Percentiles rank a stretch among this genome's conserved stretches.
Evolutionary conservation across 2,113 vertebrate species (phyloP).

Genomic region (Calyptomena viridis): DNA sequence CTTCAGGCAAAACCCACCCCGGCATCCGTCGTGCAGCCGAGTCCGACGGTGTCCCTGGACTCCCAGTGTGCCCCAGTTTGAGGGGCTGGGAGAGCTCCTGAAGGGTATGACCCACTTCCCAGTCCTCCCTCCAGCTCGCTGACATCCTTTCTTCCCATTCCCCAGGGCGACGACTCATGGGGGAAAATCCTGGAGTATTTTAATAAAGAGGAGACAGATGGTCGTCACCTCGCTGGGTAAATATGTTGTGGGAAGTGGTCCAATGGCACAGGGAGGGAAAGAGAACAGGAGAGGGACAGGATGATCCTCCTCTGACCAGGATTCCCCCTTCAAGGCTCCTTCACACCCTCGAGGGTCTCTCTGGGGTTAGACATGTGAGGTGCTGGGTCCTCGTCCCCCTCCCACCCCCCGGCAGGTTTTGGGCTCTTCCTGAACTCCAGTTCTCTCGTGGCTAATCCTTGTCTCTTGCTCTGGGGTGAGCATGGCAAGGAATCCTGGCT

Average conservation of each 20-base stretch:
- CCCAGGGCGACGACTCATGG: not conserved
- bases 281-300: not conserved
- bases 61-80: conserved; percentile 12
- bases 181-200: conserved; percentile 47
- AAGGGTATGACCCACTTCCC: conserved; percentile 52
- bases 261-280: not conserved
- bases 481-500: not conserved
- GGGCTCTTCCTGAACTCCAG: not conserved
- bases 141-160: conserved; percentile 33
- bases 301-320: not conserved
- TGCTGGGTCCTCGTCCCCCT: not conserved
- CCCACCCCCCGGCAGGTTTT: not conserved
- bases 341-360: not conserved
- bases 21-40: not conserved
- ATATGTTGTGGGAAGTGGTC: not conserved
- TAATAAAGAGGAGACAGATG: conserved; percentile 52
- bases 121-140: conserved; percentile 13
- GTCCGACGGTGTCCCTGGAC: not conserved
- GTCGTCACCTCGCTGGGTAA: conserved; percentile 20
- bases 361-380: not conserved
- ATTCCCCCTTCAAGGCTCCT: not conserved
- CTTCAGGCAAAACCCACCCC: not conserved
- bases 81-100: conserved; percentile 21
- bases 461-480: not conserved
- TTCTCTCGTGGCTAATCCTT: not conserved